phyloP scores from a whole-genome alignment of 1,140 invertebrate species.

The Littorina saxatilis region DNA sequence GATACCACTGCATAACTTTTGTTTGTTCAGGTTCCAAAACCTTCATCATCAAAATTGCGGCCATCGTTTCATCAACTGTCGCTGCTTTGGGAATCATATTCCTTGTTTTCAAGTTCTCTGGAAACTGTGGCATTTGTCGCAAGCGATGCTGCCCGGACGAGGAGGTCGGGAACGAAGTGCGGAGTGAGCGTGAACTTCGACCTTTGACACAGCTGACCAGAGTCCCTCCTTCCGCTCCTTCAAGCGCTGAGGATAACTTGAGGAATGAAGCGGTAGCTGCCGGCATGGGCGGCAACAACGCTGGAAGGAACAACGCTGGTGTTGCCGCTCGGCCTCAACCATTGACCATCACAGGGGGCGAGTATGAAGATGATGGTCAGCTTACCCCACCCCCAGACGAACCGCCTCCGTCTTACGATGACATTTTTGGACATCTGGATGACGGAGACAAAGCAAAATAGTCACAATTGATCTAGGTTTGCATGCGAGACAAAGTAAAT shows the following conservation, averaged over 20 bases:
- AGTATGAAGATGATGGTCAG: neutral
- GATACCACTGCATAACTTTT: too few relatives aligned
- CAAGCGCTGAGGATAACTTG: neutral
- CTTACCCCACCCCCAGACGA: neutral
- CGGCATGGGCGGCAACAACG: neutral
- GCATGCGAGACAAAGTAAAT: too few relatives aligned
- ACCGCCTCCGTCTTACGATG: neutral
- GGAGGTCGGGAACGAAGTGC: neutral
- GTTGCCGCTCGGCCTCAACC: too few relatives aligned
- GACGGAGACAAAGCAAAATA: neutral
- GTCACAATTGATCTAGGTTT: too few relatives aligned
- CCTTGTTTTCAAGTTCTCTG: constrained; percentile 5
- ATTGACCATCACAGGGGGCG: neutral
- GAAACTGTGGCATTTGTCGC: neutral
- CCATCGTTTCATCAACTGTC: neutral
- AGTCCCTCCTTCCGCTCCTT: neutral
- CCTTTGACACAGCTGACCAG: neutral
- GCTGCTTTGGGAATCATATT: neutral
- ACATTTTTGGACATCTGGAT: neutral
- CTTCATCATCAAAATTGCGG: neutral
- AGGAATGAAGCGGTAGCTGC: neutral
- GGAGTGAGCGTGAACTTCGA: neutral
- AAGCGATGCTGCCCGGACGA: neutral
- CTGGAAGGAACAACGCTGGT: neutral
- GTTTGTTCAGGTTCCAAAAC: neutral